Conservation (phyloP, 2,113 vertebrate genomes). For the Corythornis vintsioides region DNA sequence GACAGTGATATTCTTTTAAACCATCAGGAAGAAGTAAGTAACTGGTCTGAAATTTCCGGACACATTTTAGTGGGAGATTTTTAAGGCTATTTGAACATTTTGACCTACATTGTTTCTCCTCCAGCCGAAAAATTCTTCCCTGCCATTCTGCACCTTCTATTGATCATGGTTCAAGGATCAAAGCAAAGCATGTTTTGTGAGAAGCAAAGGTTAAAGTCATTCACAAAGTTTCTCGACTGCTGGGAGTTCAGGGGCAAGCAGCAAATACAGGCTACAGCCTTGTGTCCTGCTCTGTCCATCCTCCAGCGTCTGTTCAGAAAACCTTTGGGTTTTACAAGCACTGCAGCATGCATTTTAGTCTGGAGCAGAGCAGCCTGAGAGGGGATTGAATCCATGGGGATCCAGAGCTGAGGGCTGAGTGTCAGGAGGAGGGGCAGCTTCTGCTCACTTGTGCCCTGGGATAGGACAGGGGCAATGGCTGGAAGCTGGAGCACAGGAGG, state of each 20-base stretch:
- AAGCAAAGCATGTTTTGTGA: conserved; percentile 52
- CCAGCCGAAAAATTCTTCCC: conserved; percentile 48
- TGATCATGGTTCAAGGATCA: conserved; percentile 65
- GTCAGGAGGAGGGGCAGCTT: too few species aligned
- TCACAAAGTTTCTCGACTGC: conserved; percentile 25
- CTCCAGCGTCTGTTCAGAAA: neutral
- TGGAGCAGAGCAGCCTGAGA: too few species aligned
- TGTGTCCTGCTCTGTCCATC: neutral
- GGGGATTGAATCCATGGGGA: too few species aligned
- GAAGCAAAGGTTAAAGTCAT: conserved; percentile 63
- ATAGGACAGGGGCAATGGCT: too few species aligned
- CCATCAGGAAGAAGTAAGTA: neutral
- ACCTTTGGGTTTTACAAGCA: neutral
- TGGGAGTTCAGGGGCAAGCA: conserved; percentile 39
- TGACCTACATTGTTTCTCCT: conserved; percentile 52
- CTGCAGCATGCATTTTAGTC: neutral
- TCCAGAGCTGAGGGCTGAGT: too few species aligned
- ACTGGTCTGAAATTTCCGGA: neutral
- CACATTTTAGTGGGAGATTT: conserved; percentile 29
- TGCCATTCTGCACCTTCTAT: conserved; percentile 48
- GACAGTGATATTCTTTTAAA: conserved; percentile 1
- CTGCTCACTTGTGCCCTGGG: too few species aligned
- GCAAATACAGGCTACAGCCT: neutral
- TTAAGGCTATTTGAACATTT: conserved; percentile 62
- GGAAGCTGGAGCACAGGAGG: too few species aligned